Base-by-base conservation (phyloP, 2,113 vertebrate species). In the Stictonetta naevosa region DNA sequence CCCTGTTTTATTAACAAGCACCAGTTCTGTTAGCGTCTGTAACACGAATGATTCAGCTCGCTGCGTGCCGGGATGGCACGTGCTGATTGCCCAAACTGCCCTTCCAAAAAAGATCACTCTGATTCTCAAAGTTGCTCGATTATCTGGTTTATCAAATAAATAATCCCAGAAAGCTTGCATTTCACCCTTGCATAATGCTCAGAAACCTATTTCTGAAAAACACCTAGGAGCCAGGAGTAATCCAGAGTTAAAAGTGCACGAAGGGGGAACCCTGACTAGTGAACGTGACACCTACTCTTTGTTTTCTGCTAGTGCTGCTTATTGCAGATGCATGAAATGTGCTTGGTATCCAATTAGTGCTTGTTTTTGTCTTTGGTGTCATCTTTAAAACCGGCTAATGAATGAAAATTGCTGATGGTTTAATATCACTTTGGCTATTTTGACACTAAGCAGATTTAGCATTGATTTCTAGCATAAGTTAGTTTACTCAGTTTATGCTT, bases 1-100 rank as follows among this genome's bases (percentile, higher is more conserved):
- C 88, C 84, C 56, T 86, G 28, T 38, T 85, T 91, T 92, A 94
- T 94, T 93, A 71, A 96, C 87, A n/a, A 53, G 13, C 26, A 42
- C 17, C 80, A 44, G 13, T 66, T 91, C 90, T 94, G 56, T 86
- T 93, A 44, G 63, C 74, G 22, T 67, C 73, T 92, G 42, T 68
- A 93, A 88, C 40, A 64, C 21, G 76, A 86, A 42, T 28, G 21
- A 81, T 63, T 73, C 36, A 36, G 33, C 31, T 74, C 21, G 31
- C 38, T 66, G 68, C 56, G 71, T 50, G 60, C 25, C 36, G 59
- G n/a, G 23, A 72, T 93, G 74, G 25, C 74, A 75, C 2, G 1
- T 79, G 68, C 64, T 93, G 74, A 91, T 93, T 86, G 92, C 44
- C 36, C 79, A 90, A 90, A 94, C 91, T 74, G 71, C 14, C 29